Base-by-base conservation (phyloP, 2,888 invertebrate genomes). In the Podabrus alpinus region DNA sequence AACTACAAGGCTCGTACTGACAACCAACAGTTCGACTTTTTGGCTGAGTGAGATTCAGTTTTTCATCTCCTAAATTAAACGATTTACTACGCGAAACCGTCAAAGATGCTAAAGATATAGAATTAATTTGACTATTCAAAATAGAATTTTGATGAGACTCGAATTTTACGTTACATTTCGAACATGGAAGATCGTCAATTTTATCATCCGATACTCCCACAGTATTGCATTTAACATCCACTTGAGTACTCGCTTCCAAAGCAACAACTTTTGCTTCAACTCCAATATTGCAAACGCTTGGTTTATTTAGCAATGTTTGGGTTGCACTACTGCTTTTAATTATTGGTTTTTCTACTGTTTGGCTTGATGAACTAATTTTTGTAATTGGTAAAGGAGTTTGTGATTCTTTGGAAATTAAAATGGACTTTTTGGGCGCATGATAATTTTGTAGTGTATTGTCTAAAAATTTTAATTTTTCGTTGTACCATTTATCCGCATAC, bases 21-120 rank as follows among this genome's bases (percentile, higher is more conserved):
- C 84, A 83, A 15, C 89, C 90, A 87, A 85, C 88, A 85, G 82
- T 92, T 89, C 83, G 88, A 86, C 82, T 90, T 88, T 77, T 86
- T 7, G n/a, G 45, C 13, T 81, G 77, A 19, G 74, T 86, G 10
- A 88, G 82, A 70, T 88, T 88, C 0, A 89, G 81, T 78, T 88
- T 89, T 68, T 89, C 89, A 68, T 90, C 91, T 2, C 91, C 91
- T 80, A 91, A 87, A 81, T 91, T 90, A 80, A 92, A 92, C 0
- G 91, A 91, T 77, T 89, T 89, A 81, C 91, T 92, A 71, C 90
- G 86, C 2, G 88, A 88, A 1, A 87, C 85, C 69, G 82, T 87
- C 81, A 89, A 83, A 73, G 88, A 87, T 21, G 88, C 86, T 21
- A 90, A 82, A 1, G 90, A 90, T 25, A 90, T 84, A 1, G 89